These are phyloP conservation scores for Lasioglossum figueresi DNA, from an alignment of 2,888 invertebrate species.

Conservation along the genomic window DNA sequence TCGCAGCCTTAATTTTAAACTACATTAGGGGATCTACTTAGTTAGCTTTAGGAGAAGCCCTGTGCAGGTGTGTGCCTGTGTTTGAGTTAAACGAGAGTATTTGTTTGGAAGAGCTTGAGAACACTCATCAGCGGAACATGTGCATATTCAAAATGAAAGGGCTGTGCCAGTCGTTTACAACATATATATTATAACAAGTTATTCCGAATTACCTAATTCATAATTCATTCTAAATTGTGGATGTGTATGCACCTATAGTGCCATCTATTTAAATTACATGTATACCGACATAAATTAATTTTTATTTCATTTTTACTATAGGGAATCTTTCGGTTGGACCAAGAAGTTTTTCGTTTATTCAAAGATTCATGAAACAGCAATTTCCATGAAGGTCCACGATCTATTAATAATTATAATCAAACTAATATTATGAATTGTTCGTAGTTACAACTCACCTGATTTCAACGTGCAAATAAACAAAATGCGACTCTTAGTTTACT, in stretches of 20 bases:
- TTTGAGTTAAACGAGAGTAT: conserved; percentile 16
- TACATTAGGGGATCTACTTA: conserved; percentile 17
- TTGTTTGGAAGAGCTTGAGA: conserved; percentile 5
- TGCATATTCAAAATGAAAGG: neutral
- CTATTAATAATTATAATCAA: neutral
- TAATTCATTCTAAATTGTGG: neutral
- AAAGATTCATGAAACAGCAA: neutral
- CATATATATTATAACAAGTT: neutral
- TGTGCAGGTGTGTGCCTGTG: neutral
- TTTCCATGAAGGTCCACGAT: neutral
- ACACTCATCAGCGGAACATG: neutral
- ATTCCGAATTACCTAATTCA: neutral
- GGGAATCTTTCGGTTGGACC: neutral
- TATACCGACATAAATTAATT: neutral
- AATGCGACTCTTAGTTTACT: neutral
- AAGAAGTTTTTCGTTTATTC: neutral
- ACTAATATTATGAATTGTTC: neutral
- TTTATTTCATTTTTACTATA: neutral
- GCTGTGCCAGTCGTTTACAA: neutral
- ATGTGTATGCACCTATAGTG: neutral
- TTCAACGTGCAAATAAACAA: neutral
- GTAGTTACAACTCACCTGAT: neutral
- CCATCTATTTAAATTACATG: neutral
- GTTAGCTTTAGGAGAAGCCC: conserved; percentile 1
- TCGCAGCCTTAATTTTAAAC: conserved; percentile 27